phyloP scores from a whole-genome alignment of 1,140 invertebrate species.

The Glossosoma conforme region DNA sequence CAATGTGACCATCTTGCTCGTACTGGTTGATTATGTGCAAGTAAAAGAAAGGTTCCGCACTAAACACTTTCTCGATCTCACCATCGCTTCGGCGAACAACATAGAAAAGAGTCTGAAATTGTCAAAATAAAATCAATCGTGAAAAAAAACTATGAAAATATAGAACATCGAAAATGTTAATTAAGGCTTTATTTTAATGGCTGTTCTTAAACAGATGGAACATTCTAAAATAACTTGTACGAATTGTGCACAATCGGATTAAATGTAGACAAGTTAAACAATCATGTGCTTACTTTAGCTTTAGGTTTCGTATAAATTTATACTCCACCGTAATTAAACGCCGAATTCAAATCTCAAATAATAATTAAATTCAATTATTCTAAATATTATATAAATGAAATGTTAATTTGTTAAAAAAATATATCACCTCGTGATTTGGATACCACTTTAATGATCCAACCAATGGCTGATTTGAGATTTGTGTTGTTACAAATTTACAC shows the following conservation, averaged over 20 bases:
- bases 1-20: slow-evolving; percentile 63
- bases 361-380: no score
- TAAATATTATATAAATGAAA: background rate
- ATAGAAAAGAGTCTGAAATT: slow-evolving; percentile 67
- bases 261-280: no score
- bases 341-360: no score
- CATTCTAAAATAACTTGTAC: no score
- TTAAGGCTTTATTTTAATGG: no score
- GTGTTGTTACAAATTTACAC: slow-evolving; percentile 50
- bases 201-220: no score
- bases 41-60: slow-evolving; percentile 75
- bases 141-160: slow-evolving; percentile 4
- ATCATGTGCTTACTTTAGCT: no score
- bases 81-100: slow-evolving; percentile 62
- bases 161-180: background rate
- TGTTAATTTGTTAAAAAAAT: background rate
- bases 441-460: slow-evolving; percentile 64
- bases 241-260: no score
- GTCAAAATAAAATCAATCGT: background rate
- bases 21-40: slow-evolving; percentile 88
- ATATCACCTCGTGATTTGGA: slow-evolving; percentile 59
- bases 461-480: slow-evolving; percentile 60
- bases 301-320: no score
- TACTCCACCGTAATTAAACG: no score
- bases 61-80: slow-evolving; percentile 54